Percentiles rank a stretch among this genome's conserved stretches.
Evolutionary conservation across 92 coral and sea anemone species (phyloP).

Genomic region (Heliopora coerulea): DNA sequence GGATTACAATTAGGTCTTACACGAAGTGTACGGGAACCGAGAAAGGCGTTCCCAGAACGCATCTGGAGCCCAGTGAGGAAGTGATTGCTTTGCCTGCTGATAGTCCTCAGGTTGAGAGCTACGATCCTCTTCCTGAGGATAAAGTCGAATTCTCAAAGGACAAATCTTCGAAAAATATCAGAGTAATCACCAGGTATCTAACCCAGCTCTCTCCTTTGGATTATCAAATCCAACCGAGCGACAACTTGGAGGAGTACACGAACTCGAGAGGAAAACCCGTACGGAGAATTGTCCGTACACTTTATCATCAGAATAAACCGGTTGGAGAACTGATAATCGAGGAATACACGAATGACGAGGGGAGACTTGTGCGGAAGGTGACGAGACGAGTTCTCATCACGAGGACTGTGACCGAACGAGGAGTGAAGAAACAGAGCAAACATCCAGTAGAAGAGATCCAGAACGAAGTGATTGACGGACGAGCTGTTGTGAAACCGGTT

Average conservation of each 20-base stretch:
- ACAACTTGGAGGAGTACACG: slow-evolving; percentile 51
- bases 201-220: slow-evolving; percentile 1
- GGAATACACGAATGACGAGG: slow-evolving; percentile 46
- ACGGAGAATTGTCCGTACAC: slow-evolving; percentile 34
- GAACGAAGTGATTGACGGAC: not conserved
- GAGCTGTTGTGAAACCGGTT: not conserved
- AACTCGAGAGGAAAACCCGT: slow-evolving; percentile 52
- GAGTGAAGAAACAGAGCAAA: slow-evolving; percentile 1
- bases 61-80: not conserved
- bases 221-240: slow-evolving; percentile 1
- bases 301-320: not conserved
- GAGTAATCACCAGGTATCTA: not conserved
- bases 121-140: slow-evolving; percentile 8
- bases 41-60: slow-evolving; percentile 11
- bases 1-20: not conserved
- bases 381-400: slow-evolving; percentile 17
- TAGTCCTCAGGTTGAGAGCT: not conserved
- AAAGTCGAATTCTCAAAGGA: slow-evolving; percentile 1
- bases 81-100: slow-evolving; percentile 1
- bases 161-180: not conserved
- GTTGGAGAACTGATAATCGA: slow-evolving; percentile 23
- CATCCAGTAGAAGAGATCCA: not conserved
- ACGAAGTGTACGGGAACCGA: not conserved
- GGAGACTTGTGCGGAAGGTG: slow-evolving; percentile 40
- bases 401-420: slow-evolving; percentile 15